Base-by-base conservation (phyloP, 2,797 vertebrate species). In the Mustela erminea region DNA sequence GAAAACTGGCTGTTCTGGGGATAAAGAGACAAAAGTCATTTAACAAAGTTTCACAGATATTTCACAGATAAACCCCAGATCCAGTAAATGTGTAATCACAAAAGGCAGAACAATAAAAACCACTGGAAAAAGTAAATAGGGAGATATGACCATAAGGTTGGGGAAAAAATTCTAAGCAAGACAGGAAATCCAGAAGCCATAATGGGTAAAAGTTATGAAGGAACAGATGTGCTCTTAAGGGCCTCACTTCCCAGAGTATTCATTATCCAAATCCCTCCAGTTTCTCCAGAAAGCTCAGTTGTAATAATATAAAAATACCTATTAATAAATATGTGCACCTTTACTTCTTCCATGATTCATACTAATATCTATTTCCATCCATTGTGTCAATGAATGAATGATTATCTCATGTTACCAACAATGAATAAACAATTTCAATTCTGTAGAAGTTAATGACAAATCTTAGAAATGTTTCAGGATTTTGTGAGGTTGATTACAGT, bases 371-470 rank as follows among this genome's bases (percentile, higher is more conserved):
- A 43, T 81, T 86, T 94, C 8, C 10, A 68, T 15, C 5, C n/a
- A 46, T 46, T 78, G 35, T 89, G 8, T 81, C 41, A 68, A 52
- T 82, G 15, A 93, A 38, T 25, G 83, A 64, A 29, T 70, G 54
- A 90, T 91, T 62, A 32, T 90, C 29, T 93, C 29, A 91, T 64
- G 21, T 78, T 54, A 38, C 60, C 77, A 49, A 89, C 46, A 66
- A 25, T 88, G 72, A 85, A 85, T n/a, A 81, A 92, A 66, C 23
- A 92, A 89, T 86, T 94, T 41, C 68, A 75, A 86, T 93, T 93
- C 41, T 80, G 32, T 60, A 23, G 41, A 52, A 96, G 74, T 74
- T 58, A 8, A 86, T 58, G 64, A 52, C 20, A n/a, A 75, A 81
- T 23, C 18, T 83, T 62, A 91, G 62, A 49, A 58, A 81, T 54